Percentiles rank a stretch among this genome's conserved stretches.
Conservation (phyloP, 2,797 vertebrate species). For the Steatocranus sp. region DNA sequence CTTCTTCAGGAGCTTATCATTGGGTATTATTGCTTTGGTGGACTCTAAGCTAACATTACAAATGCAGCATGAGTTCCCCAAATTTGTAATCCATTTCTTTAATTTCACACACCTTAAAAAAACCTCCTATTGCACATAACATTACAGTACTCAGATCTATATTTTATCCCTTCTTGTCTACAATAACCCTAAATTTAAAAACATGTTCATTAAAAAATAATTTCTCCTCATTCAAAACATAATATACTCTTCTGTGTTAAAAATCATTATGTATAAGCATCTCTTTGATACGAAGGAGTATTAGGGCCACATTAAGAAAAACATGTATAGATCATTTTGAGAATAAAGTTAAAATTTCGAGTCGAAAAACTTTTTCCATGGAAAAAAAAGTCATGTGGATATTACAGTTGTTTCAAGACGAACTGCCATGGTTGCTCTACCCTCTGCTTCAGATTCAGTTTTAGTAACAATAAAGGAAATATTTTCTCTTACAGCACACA, state of each 20-base stretch:
- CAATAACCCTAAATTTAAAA: neutral
- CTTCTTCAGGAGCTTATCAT: neutral
- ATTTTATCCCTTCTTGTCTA: neutral
- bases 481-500: neutral
- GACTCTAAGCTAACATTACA: neutral
- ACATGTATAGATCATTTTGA: neutral
- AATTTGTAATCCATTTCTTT: neutral
- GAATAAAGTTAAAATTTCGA: neutral
- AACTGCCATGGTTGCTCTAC: neutral
- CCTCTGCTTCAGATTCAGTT: neutral
- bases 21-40: neutral
- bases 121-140: neutral
- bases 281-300: neutral
- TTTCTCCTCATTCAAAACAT: neutral
- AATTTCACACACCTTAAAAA: neutral
- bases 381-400: accelerated
- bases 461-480: neutral
- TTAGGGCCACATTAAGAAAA: neutral
- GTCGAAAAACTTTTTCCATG: neutral
- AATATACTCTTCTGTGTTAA: neutral
- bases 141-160: neutral
- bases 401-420: neutral
- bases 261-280: neutral
- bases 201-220: neutral
- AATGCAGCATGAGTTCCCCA: neutral